Percentiles rank a stretch among this genome's conserved stretches.
Conservation (phyloP, 2,113 vertebrate species). For the Indicator maculatus region DNA sequence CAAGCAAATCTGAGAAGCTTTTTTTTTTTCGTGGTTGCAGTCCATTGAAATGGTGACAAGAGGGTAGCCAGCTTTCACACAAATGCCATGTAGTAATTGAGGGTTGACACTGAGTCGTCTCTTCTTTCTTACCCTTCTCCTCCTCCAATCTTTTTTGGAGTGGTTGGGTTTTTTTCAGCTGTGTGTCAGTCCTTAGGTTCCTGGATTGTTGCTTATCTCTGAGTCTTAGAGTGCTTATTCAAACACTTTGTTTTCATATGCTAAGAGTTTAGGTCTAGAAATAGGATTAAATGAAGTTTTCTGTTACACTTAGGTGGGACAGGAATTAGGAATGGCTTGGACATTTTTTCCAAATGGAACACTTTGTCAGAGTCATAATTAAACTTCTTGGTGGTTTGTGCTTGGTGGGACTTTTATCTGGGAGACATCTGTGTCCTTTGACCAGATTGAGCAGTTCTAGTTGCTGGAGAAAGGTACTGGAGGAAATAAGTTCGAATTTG, state of each 20-base stretch:
- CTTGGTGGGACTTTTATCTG: neutral
- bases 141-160: neutral
- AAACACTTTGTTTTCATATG: neutral
- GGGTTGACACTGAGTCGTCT: neutral
- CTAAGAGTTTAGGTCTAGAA: neutral
- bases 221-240: neutral
- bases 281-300: neutral
- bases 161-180: neutral
- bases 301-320: neutral
- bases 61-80: neutral
- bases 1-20: neutral
- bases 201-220: neutral
- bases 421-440: neutral
- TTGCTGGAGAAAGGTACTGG: neutral
- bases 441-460: neutral
- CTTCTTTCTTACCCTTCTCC: accelerated
- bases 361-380: neutral
- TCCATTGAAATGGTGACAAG: neutral
- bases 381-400: neutral
- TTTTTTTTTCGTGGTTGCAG: neutral
- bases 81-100: neutral
- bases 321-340: neutral
- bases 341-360: neutral
- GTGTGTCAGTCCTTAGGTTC: neutral
- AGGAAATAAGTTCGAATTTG: neutral